A percentile compares a stretch with the other conserved stretches of the same genome.
phyloP scores from a whole-genome alignment of 2,797 vertebrate genomes.

The Coccyzus lansbergi region DNA sequence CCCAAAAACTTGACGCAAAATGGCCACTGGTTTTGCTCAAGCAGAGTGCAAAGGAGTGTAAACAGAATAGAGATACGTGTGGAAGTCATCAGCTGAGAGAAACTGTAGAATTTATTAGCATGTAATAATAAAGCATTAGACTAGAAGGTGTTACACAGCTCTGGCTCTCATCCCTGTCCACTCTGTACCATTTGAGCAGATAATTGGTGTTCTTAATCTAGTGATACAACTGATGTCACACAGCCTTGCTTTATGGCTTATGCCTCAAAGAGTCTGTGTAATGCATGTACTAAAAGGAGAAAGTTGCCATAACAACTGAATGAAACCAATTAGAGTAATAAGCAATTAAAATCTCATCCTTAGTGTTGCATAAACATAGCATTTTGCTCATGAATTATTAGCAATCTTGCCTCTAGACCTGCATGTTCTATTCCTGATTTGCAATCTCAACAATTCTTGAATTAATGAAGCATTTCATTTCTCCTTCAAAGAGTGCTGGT shows the following conservation, averaged over 20 bases:
- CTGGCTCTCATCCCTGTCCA: not conserved
- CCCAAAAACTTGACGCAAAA: not conserved
- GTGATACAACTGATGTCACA: not conserved
- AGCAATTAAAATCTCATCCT: conserved; percentile 65
- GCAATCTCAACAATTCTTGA: conserved; percentile 17
- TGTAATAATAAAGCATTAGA: not conserved
- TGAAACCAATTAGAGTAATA: conserved; percentile 59
- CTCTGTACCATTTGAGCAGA: not conserved
- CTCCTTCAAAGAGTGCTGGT: conserved; percentile 26
- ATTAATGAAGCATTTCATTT: conserved; percentile 43
- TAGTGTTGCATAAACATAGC: conserved; percentile 56
- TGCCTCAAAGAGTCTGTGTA: not conserved
- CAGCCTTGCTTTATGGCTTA: not conserved
- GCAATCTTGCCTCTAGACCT: conserved; percentile 31
- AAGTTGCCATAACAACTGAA: conserved; percentile 67
- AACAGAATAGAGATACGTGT: fast-evolving
- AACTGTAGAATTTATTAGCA: not conserved
- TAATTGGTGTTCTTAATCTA: not conserved
- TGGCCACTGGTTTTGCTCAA: not conserved
- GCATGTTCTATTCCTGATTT: conserved; percentile 33
- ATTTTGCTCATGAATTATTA: conserved; percentile 37
- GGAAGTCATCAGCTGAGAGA: not conserved
- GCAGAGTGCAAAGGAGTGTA: not conserved
- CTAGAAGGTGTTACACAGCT: not conserved
- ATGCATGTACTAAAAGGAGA: not conserved